Evolutionary conservation across 2,113 vertebrate species (phyloP).

Genomic region (Onychostruthus taczanowskii): DNA sequence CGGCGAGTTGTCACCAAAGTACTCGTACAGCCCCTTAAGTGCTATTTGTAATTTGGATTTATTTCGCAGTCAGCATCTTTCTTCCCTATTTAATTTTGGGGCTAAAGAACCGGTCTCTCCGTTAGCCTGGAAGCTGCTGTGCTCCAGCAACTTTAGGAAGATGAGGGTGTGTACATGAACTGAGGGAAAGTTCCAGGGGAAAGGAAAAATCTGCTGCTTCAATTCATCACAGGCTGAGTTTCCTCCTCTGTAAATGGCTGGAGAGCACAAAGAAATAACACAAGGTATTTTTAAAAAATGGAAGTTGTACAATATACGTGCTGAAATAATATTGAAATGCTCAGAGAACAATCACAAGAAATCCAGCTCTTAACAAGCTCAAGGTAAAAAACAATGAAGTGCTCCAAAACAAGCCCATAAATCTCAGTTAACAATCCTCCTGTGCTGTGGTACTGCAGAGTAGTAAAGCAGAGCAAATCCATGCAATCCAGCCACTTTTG

Average conservation of each 20-base stretch:
- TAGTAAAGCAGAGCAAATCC: neutral
- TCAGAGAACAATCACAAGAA: neutral
- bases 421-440: neutral
- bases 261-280: neutral
- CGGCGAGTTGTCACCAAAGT: fast-evolving
- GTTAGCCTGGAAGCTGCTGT: neutral
- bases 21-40: fast-evolving
- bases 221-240: neutral
- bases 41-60: neutral
- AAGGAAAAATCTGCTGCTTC: neutral
- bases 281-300: neutral
- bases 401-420: neutral
- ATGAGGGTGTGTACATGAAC: neutral
- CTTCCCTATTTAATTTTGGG: neutral
- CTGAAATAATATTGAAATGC: neutral
- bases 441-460: neutral
- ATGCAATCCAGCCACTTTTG: neutral
- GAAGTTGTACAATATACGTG: fast-evolving
- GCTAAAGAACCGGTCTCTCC: neutral
- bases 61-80: fast-evolving
- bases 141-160: neutral
- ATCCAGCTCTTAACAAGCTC: neutral
- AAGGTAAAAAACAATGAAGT: neutral
- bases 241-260: neutral
- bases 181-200: neutral